Conservation (phyloP, 2,113 vertebrate species). For the Megaceryle maxima region DNA sequence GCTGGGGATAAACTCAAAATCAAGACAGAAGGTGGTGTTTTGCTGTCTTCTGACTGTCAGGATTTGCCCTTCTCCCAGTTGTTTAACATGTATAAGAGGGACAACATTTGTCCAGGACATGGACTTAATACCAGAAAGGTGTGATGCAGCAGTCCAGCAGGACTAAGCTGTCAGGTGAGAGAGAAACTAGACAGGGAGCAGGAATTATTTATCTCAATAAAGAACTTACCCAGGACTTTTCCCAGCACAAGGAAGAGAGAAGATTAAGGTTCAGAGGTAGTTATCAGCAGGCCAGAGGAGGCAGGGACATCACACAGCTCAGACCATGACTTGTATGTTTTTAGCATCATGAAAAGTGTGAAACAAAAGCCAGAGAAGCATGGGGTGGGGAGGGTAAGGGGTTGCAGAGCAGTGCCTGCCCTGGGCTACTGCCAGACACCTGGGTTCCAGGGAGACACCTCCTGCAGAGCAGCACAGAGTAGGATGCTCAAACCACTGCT, state of each 20-base stretch:
- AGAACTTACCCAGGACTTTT: not conserved
- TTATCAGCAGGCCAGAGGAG: not conserved
- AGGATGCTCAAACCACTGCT: not conserved
- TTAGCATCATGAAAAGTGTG: not conserved
- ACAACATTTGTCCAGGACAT: not conserved
- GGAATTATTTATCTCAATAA: not conserved
- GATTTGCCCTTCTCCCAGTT: not conserved
- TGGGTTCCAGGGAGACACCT: not conserved
- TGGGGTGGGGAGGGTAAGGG: too few relatives aligned
- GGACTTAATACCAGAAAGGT: not conserved
- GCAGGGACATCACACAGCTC: fast-evolving
- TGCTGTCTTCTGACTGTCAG: not conserved
- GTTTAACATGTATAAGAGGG: not conserved
- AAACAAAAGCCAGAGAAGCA: not conserved
- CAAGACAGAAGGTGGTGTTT: not conserved
- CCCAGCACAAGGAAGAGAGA: not conserved
- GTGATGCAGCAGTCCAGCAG: not conserved
- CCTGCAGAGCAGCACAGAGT: not conserved
- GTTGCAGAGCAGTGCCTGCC: not conserved
- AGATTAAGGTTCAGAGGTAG: not conserved
- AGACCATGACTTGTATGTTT: not conserved
- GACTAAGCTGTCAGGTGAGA: not conserved
- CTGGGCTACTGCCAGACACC: not conserved
- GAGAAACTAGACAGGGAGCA: not conserved
- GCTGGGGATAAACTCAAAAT: not conserved